Percentiles rank a stretch among this genome's conserved stretches.
phyloP scores from a whole-genome alignment of 1,140 invertebrate genomes.

The Drosophila burlai region DNA sequence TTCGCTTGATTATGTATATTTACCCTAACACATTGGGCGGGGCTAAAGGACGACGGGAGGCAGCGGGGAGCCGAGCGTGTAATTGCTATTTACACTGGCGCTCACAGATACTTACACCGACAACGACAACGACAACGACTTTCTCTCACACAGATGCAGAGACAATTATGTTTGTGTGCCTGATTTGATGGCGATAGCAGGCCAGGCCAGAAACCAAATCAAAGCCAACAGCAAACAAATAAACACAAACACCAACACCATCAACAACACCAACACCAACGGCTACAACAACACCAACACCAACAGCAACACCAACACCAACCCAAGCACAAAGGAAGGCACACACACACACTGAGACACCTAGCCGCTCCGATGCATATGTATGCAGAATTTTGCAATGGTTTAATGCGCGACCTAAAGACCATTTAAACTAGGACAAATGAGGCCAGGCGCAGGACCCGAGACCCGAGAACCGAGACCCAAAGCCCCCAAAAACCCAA shows the following conservation, averaged over 20 bases:
- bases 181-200: slow-evolving; percentile 76
- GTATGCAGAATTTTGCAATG: slow-evolving; percentile 66
- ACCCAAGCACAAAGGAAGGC: slow-evolving; percentile 40
- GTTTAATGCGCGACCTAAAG: slow-evolving; percentile 81
- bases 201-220: slow-evolving; percentile 65
- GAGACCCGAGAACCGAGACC: slow-evolving; percentile 20
- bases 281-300: too few relatives aligned
- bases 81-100: slow-evolving; percentile 74
- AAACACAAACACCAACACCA: slow-evolving; percentile 48
- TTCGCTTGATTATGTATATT: slow-evolving; percentile 55
- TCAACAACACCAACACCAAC: slow-evolving; percentile 1
- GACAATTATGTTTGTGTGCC: slow-evolving; percentile 52
- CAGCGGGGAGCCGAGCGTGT: slow-evolving; percentile 34
- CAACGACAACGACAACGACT: slow-evolving; percentile 10
- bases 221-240: slow-evolving; percentile 69
- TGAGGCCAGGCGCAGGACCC: slow-evolving; percentile 46
- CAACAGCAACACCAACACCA: not conserved
- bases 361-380: slow-evolving; percentile 2
- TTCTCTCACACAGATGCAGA: slow-evolving; percentile 4
- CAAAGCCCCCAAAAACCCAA: slow-evolving; percentile 27
- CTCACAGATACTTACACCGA: slow-evolving; percentile 17
- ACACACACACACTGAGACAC: not conserved
- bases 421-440: slow-evolving; percentile 79
- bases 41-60: not conserved
- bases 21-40: slow-evolving; percentile 29